Evolutionary conservation across 1,140 invertebrate genomes (phyloP).

Genomic region (Bombus impatiens): DNA sequence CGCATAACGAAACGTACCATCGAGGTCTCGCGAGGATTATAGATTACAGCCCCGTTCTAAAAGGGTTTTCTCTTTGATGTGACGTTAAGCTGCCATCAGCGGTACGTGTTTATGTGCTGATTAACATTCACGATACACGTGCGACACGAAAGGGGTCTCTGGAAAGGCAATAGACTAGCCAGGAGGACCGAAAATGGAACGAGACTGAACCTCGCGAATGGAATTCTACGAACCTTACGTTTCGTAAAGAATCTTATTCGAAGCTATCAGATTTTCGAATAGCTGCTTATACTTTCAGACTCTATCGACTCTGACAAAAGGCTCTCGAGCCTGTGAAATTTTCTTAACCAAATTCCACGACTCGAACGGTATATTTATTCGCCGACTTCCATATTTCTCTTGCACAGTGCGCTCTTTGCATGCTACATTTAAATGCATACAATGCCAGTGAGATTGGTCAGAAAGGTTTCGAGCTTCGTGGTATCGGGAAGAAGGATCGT

Average conservation of each 20-base stretch:
- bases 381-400: not conserved
- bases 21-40: conserved; percentile 16
- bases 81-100: conserved; percentile 1
- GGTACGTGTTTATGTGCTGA: conserved; percentile 19
- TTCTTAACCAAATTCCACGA: not conserved
- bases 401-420: not conserved
- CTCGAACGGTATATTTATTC: conserved; percentile 11
- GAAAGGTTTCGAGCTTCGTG: not conserved
- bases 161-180: conserved; percentile 3
- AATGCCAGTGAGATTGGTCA: not conserved
- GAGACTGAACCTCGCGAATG: conserved; percentile 1
- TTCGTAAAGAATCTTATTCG: not conserved
- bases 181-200: not conserved
- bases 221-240: not conserved
- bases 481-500: not conserved
- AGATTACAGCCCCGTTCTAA: not conserved
- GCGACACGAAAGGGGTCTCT: not conserved
- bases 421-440: conserved; percentile 29
- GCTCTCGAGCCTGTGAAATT: not conserved
- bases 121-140: conserved; percentile 34
- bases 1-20: not conserved
- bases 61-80: conserved; percentile 44
- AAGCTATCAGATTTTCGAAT: not conserved
- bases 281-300: not conserved
- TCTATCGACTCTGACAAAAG: not conserved